These are phyloP conservation scores for Patella vulgata DNA, from an alignment of 1,140 invertebrate genomes.

Conservation along the genomic window DNA sequence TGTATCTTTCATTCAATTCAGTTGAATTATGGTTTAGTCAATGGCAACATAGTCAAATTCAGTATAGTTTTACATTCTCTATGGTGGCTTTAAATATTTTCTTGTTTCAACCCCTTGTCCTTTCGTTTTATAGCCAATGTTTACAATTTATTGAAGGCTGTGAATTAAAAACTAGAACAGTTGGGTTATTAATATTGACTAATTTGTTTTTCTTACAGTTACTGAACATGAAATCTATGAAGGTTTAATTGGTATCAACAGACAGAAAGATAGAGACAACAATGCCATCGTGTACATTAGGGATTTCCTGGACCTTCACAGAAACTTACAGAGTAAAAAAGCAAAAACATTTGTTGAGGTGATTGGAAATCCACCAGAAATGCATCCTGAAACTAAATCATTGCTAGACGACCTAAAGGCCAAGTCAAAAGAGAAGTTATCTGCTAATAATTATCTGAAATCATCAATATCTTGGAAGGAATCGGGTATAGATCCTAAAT, in stretches of 20 bases:
- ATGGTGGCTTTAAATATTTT: too few relatives aligned
- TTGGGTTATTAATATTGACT: too few relatives aligned
- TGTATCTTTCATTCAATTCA: too few relatives aligned
- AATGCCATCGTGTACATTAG: slow-evolving; percentile 93
- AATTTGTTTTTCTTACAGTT: slow-evolving; percentile 74
- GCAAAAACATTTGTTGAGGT: slow-evolving; percentile 95
- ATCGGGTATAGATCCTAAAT: slow-evolving; percentile 84
- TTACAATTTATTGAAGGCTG: too few relatives aligned
- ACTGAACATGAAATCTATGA: slow-evolving; percentile 97
- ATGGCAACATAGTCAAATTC: too few relatives aligned
- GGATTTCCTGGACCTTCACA: slow-evolving; percentile 96
- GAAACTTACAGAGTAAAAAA: slow-evolving; percentile 84
- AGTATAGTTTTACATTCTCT: too few relatives aligned
- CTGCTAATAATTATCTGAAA: slow-evolving; percentile 35
- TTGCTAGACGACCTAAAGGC: slow-evolving; percentile 86
- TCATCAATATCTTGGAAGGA: slow-evolving; percentile 89
- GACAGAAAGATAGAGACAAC: slow-evolving; percentile 89
- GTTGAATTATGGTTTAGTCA: too few relatives aligned
- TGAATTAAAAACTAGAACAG: too few relatives aligned
- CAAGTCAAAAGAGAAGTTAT: slow-evolving; percentile 33
- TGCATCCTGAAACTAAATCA: slow-evolving; percentile 91
- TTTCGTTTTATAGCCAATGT: too few relatives aligned
- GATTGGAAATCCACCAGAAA: slow-evolving; percentile 76
- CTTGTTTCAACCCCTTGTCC: too few relatives aligned
- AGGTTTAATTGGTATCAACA: slow-evolving; percentile 80